Evolutionary conservation across 2,888 invertebrate species (phyloP).

Genomic region (Philaethria dido): DNA sequence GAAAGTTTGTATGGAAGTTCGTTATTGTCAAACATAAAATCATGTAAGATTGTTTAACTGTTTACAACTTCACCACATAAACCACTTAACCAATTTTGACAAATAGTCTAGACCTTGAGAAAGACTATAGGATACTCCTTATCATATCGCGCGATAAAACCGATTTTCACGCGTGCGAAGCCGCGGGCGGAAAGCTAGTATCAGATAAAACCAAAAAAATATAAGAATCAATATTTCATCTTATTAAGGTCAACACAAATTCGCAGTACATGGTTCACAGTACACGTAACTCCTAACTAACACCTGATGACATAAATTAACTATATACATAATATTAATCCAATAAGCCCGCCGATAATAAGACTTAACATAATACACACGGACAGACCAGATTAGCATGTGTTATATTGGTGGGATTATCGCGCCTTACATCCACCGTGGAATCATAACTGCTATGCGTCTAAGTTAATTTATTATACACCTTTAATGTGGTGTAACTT

Average conservation of each 20-base stretch:
- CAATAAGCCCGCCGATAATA: slow-evolving; percentile 29
- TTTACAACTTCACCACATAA: too few species aligned
- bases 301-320: slow-evolving; percentile 22
- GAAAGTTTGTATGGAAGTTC: too few species aligned
- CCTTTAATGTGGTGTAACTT: neutral
- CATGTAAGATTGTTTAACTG: too few species aligned
- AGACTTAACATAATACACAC: slow-evolving; percentile 31
- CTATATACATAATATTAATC: slow-evolving; percentile 28
- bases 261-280: neutral
- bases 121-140: too few species aligned
- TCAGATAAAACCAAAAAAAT: too few species aligned
- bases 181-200: too few species aligned
- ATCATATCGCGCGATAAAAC: too few species aligned
- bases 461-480: slow-evolving; percentile 38
- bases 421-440: slow-evolving; percentile 17
- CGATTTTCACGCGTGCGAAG: too few species aligned
- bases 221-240: too few species aligned
- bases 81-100: too few species aligned
- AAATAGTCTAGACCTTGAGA: too few species aligned
- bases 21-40: too few species aligned
- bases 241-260: neutral
- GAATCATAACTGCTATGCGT: slow-evolving; percentile 30
- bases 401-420: slow-evolving; percentile 24
- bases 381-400: slow-evolving; percentile 26
- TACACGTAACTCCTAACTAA: neutral